A percentile compares a stretch with the other conserved stretches of the same genome.
These are phyloP conservation scores for Rugalucina vietnamica DNA, from an alignment of 2,888 invertebrate species.

Conservation along the genomic window DNA sequence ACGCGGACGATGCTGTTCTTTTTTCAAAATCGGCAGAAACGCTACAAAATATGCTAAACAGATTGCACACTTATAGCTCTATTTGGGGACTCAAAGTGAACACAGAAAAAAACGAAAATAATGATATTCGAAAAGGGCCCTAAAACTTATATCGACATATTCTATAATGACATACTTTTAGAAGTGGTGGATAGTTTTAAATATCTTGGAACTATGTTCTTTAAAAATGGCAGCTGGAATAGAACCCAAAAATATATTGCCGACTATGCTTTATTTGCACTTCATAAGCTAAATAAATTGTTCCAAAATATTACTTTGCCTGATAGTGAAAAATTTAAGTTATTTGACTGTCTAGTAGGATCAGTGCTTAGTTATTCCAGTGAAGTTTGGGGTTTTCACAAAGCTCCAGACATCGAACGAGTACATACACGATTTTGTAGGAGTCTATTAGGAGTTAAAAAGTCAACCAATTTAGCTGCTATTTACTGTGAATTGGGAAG, in stretches of 20 bases:
- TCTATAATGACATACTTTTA: neutral
- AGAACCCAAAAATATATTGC: neutral
- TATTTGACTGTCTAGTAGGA: neutral
- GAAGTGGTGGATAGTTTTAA: neutral
- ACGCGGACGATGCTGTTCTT: slow-evolving; percentile 7
- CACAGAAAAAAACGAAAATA: neutral
- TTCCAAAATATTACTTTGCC: neutral
- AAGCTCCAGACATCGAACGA: neutral
- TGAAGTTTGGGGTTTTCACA: neutral
- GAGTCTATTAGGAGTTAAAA: neutral
- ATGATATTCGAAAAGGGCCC: neutral
- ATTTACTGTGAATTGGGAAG: neutral
- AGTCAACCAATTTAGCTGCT: neutral
- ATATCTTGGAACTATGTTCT: slow-evolving; percentile 13
- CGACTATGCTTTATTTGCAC: neutral
- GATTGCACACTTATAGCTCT: neutral
- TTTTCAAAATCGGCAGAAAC: neutral
- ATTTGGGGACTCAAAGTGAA: neutral
- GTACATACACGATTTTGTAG: neutral
- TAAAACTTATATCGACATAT: neutral
- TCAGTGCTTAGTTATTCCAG: neutral
- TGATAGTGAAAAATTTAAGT: neutral
- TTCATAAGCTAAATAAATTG: neutral
- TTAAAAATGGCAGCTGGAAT: slow-evolving; percentile 4
- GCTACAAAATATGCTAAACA: slow-evolving; percentile 4